phyloP scores from a whole-genome alignment of 1,140 invertebrate species.

The Sycobia sp. region DNA sequence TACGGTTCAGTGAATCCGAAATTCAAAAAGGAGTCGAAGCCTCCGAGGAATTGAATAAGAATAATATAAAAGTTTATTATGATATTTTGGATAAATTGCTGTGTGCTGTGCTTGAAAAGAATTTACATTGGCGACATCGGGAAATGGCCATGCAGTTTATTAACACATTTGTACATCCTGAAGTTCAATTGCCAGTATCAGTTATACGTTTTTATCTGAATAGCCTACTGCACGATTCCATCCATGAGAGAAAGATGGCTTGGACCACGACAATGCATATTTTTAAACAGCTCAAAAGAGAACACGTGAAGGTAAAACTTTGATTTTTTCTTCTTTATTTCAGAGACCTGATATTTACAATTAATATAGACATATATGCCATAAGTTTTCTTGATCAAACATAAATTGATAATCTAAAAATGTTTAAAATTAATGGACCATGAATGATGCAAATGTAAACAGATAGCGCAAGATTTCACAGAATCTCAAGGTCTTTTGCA shows the following conservation, averaged over 20 bases:
- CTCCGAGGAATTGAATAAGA: constrained; percentile 54
- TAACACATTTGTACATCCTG: constrained; percentile 71
- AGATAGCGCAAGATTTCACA: no score
- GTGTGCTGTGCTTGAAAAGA: constrained; percentile 68
- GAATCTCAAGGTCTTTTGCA: no score
- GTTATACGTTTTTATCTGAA: constrained; percentile 72
- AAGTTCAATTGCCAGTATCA: constrained; percentile 68
- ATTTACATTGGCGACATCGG: constrained; percentile 82
- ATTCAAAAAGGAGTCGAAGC: constrained; percentile 54
- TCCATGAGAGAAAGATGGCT: constrained; percentile 75
- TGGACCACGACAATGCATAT: constrained; percentile 67
- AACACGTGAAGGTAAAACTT: constrained; percentile 60
- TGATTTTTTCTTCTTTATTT: no score
- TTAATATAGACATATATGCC: no score
- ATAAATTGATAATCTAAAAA: no score
- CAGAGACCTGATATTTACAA: no score
- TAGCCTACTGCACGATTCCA: constrained; percentile 75
- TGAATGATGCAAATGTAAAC: no score
- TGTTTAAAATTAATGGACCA: no score
- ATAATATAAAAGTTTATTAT: constrained; percentile 66
- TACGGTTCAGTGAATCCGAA: constrained; percentile 50
- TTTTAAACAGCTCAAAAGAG: constrained; percentile 77
- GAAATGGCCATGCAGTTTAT: constrained; percentile 77
- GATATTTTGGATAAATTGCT: constrained; percentile 69
- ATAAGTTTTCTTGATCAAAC: no score